Percentiles rank a stretch among this genome's conserved stretches.
Conservation (phyloP, 2,113 vertebrate genomes). For the Anhinga rufa region DNA sequence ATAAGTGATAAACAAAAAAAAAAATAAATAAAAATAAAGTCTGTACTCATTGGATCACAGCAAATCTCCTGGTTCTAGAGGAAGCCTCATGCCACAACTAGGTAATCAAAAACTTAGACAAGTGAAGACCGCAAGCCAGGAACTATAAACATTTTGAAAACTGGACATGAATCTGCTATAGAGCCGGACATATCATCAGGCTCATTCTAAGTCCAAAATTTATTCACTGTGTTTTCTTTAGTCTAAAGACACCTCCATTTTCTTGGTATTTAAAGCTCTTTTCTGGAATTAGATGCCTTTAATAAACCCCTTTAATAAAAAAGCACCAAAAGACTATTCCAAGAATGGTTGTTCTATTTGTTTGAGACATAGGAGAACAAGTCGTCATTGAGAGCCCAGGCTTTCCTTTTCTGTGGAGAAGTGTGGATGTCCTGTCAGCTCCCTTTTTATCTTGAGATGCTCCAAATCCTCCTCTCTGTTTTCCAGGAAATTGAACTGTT, state of each 20-base stretch:
- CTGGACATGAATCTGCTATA: background rate
- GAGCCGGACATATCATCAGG: background rate
- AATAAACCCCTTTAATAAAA: background rate
- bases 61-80: background rate
- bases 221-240: background rate
- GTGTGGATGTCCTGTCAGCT: background rate
- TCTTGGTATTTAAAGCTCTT: background rate
- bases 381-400: fast-evolving
- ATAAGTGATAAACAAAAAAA: background rate
- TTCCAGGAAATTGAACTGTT: background rate
- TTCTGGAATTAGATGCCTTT: background rate
- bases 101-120: background rate
- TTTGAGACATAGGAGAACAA: background rate
- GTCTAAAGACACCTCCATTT: background rate
- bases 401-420: background rate
- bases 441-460: background rate
- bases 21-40: background rate
- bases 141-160: background rate
- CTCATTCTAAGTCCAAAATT: background rate
- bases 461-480: background rate
- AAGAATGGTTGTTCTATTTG: background rate
- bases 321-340: background rate
- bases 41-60: background rate
- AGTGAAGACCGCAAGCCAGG: background rate
- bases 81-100: background rate